phyloP scores from a whole-genome alignment of 2,888 invertebrate species.

The Eilema griseolum region DNA sequence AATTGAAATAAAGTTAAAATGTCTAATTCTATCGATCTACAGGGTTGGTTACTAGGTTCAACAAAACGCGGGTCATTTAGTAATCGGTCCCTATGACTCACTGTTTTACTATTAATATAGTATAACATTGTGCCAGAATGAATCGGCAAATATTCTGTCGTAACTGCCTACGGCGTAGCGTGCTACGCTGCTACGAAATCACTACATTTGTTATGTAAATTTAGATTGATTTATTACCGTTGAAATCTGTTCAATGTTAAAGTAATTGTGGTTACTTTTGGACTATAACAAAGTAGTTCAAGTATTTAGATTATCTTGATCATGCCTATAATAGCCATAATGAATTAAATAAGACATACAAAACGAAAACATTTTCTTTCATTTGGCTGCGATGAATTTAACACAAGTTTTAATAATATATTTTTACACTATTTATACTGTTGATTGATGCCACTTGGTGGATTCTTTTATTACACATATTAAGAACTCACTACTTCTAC shows the following conservation, averaged over 20 bases:
- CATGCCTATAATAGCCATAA: not conserved
- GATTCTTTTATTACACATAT: no score
- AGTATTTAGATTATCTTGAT: not conserved
- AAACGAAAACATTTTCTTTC: not conserved
- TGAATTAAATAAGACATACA: not conserved
- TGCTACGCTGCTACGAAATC: constrained; percentile 42
- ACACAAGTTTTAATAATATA: no score
- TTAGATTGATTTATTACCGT: constrained; percentile 19
- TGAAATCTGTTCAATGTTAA: constrained; percentile 23
- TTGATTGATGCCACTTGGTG: no score
- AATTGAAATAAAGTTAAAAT: no score
- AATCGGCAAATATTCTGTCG: constrained; percentile 18
- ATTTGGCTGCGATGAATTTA: no score
- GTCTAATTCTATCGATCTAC: no score
- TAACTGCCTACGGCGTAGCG: constrained; percentile 59
- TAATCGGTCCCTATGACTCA: not conserved
- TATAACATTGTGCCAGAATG: not conserved
- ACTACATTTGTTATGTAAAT: constrained; percentile 33
- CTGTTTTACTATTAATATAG: not conserved
- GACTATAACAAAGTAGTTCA: not conserved
- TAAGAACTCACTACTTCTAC: no score
- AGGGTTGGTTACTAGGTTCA: not conserved
- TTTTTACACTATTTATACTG: no score
- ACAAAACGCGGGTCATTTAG: not conserved
- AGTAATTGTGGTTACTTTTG: constrained; percentile 23